These are phyloP conservation scores for Poeciliopsis occidentalis DNA, from an alignment of 2,113 vertebrate species.

Conservation along the genomic window DNA sequence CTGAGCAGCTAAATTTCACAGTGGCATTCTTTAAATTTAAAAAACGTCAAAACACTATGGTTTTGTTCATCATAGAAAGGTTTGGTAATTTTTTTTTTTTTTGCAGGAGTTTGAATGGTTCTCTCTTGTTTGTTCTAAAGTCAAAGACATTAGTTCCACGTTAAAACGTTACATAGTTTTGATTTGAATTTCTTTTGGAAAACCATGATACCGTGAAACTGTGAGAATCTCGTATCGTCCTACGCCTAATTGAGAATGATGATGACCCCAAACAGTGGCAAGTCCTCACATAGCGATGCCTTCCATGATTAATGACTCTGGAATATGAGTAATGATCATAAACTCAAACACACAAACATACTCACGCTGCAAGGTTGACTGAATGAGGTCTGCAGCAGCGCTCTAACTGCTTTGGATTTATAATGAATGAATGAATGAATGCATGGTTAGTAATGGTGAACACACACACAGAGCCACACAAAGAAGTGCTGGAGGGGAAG, in stretches of 20 bases:
- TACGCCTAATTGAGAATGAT: neutral
- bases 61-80: too few species aligned
- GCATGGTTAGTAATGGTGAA: conserved; percentile 62
- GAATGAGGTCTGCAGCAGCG: conserved; percentile 61
- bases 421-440: conserved; percentile 55
- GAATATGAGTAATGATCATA: neutral
- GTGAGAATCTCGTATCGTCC: too few species aligned
- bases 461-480: conserved; percentile 48
- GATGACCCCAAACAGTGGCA: neutral
- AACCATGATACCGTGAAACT: too few species aligned
- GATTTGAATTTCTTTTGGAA: too few species aligned
- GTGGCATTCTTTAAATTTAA: neutral
- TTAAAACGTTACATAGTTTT: neutral
- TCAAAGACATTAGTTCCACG: neutral
- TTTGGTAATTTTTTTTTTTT: neutral
- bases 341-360: conserved; percentile 1
- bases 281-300: neutral
- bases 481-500: conserved; percentile 52
- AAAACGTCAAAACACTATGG: too few species aligned
- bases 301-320: neutral
- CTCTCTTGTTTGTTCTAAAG: neutral
- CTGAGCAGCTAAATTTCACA: neutral
- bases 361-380: conserved; percentile 21
- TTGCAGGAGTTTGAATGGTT: neutral
- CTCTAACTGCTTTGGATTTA: conserved; percentile 54